phyloP scores from a whole-genome alignment of 2,888 invertebrate genomes.

The Drosophila meridiana region DNA sequence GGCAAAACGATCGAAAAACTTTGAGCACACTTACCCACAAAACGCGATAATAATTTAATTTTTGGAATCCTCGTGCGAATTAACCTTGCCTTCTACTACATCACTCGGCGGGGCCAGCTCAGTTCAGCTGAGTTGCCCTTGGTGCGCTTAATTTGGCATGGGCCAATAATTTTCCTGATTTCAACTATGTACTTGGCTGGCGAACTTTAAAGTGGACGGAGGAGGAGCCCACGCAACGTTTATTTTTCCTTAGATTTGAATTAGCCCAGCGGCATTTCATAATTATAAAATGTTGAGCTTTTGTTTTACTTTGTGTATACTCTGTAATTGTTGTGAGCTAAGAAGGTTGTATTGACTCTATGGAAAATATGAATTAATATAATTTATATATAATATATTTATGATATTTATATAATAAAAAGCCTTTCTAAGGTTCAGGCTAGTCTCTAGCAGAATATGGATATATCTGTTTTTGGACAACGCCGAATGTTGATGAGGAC shows the following conservation, averaged over 20 bases:
- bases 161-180: constrained; percentile 49
- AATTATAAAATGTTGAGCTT: constrained; percentile 6
- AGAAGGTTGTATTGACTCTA: background rate
- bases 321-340: background rate
- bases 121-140: background rate
- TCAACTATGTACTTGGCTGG: constrained; percentile 25
- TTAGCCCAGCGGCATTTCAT: constrained; percentile 16
- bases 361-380: background rate
- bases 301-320: background rate
- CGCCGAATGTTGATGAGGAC: too few relatives aligned
- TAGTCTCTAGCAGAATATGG: too few relatives aligned
- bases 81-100: constrained; percentile 3
- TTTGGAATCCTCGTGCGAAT: constrained; percentile 20
- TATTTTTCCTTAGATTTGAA: constrained; percentile 1
- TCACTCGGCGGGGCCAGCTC: background rate
- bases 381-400: too few relatives aligned
- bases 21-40: constrained; percentile 32
- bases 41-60: constrained; percentile 53
- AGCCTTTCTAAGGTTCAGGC: too few relatives aligned
- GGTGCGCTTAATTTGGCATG: constrained; percentile 49
- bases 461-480: too few relatives aligned
- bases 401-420: too few relatives aligned
- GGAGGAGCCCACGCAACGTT: background rate
- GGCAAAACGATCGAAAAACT: constrained; percentile 36
- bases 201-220: constrained; percentile 37